These are phyloP conservation scores for Sclerurus mexicanus DNA, from an alignment of 2,113 vertebrate species.

Conservation along the genomic window DNA sequence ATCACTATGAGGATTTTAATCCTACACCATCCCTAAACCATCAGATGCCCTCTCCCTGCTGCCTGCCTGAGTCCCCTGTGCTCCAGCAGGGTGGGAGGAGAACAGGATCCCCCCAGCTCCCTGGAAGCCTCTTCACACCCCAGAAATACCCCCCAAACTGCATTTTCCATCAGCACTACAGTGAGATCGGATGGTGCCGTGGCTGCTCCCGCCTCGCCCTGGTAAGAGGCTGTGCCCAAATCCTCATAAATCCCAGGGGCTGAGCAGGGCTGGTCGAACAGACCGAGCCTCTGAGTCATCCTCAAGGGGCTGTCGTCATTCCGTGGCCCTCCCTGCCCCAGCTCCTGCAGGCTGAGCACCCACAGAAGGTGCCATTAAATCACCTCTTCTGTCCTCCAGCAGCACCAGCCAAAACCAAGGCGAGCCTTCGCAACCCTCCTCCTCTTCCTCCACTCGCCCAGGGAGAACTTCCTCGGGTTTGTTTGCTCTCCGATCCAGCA, in stretches of 20 bases:
- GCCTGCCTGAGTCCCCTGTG: neutral
- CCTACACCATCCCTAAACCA: rapidly evolving
- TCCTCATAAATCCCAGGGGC: neutral
- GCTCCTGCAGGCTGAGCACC: neutral
- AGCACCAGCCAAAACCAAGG: neutral
- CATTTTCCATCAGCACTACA: rapidly evolving
- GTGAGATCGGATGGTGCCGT: rapidly evolving
- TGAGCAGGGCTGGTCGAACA: neutral
- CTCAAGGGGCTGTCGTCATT: neutral
- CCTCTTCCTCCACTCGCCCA: neutral
- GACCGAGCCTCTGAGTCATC: neutral
- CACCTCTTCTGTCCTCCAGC: neutral
- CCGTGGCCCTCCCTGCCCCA: neutral
- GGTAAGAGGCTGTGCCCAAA: neutral
- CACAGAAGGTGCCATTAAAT: neutral
- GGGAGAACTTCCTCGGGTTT: neutral
- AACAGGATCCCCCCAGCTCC: neutral
- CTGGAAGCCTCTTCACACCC: neutral
- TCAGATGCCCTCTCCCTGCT: neutral
- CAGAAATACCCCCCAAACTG: rapidly evolving
- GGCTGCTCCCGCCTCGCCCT: neutral
- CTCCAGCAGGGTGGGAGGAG: neutral
- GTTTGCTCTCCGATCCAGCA: slow-evolving; percentile 9
- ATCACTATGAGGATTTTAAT: neutral
- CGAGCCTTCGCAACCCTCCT: neutral